Base-by-base conservation (phyloP, 2,113 vertebrate species). In the Loxodonta africana region DNA sequence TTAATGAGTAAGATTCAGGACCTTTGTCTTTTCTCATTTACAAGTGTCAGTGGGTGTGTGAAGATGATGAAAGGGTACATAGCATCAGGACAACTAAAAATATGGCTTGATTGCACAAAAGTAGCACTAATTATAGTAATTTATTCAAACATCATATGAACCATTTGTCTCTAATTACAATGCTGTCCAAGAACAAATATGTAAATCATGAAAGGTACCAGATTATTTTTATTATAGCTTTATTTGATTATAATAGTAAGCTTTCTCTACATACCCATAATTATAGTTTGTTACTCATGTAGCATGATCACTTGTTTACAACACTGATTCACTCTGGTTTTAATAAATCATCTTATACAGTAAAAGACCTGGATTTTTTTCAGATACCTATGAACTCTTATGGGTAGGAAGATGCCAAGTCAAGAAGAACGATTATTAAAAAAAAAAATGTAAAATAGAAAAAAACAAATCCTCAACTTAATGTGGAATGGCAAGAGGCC, bases 121-220 rank as follows among this genome's bases (percentile, higher is more conserved):
- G 77, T 94, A 80, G 86, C 77, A 88, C 77, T 96, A 96, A 97
- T 96, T 96, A 91, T 28, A 96, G 91, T 93, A 83, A 91, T 96
- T 89, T 94, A 95, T 92, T 83, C 90, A 86, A 96, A 74, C 81
- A 96, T 90, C 88, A 85, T 67, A 91, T 76, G 62, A 95, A 97
- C 62, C 83, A 81, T 90, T 89, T 96, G 81, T 92, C 80, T 92
- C 74, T 95, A 97, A 98, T 97, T 96, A 97, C 95, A 94, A 65
- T 74, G 95, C 67, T 96, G 78, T 90, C 69, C 78, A 71, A 90
- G 85, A 95, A 94, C 53, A 95, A 83, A 69, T 73, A 89, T 76
- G 71, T 81, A 95, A 91, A 94, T 93, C 80, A 60, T 93, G 67
- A 77, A 95, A 96, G 92, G 85, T 96, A 67, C 53, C 63, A 46